Conservation (phyloP, 2,113 vertebrate genomes). For the Mohoua ochrocephala region DNA sequence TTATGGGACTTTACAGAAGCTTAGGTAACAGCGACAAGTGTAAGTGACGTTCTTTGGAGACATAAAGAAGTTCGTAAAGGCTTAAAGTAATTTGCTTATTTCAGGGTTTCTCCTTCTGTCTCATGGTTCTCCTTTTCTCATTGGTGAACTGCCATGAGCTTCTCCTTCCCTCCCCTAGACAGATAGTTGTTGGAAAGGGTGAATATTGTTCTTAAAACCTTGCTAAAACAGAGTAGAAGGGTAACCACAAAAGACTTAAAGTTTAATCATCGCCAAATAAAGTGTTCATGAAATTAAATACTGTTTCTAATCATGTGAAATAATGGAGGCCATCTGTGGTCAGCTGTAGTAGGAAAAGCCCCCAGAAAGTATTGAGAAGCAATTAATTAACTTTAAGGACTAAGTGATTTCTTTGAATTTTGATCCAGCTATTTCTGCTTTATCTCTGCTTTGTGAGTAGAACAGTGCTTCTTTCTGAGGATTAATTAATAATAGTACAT, state of each 20-base stretch:
- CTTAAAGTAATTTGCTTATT: background rate
- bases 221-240: background rate
- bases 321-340: background rate
- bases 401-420: slow-evolving; percentile 53
- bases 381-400: slow-evolving; percentile 60
- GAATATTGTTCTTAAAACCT: background rate
- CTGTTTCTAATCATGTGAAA: slow-evolving; percentile 22
- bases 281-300: slow-evolving; percentile 48
- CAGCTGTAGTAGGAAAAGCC: background rate
- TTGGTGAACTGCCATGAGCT: background rate
- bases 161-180: background rate
- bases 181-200: background rate
- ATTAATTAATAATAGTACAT: background rate
- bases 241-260: background rate
- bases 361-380: background rate
- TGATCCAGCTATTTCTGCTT: slow-evolving; percentile 15
- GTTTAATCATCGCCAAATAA: background rate
- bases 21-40: background rate
- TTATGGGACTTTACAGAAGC: background rate
- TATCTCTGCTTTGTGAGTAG: background rate
- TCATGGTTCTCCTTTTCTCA: background rate
- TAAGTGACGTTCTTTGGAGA: background rate
- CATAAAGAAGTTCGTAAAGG: background rate
- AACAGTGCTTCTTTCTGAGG: background rate
- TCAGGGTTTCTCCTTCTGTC: background rate